phyloP scores from a whole-genome alignment of 2,113 vertebrate genomes.

The Aegotheles bennettii region DNA sequence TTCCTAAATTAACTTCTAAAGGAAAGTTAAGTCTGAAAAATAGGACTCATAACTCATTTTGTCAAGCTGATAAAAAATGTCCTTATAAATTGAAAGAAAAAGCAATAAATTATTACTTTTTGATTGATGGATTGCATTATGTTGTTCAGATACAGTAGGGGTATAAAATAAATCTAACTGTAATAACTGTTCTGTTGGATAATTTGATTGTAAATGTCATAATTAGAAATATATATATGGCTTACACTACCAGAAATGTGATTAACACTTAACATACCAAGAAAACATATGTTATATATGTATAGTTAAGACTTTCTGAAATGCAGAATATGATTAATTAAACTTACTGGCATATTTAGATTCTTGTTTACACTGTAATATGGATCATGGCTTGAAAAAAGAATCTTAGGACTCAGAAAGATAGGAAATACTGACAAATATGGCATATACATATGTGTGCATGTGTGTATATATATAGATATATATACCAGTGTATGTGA shows the following conservation, averaged over 20 bases:
- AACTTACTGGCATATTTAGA: neutral
- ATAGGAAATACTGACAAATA: no score
- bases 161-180: neutral
- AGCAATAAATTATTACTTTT: slow-evolving; percentile 39
- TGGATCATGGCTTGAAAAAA: no score
- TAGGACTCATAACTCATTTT: slow-evolving; percentile 7
- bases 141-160: neutral
- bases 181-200: neutral
- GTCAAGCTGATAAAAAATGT: slow-evolving; percentile 44
- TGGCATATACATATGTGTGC: no score
- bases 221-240: neutral
- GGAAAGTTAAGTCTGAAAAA: slow-evolving; percentile 6
- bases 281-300: neutral
- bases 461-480: no score
- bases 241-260: neutral
- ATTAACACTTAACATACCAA: neutral
- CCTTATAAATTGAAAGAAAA: slow-evolving; percentile 47
- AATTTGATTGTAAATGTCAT: neutral
- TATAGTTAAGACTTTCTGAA: neutral
- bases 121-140: slow-evolving; percentile 33
- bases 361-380: neutral
- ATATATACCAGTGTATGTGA: no score
- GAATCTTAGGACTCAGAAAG: no score
- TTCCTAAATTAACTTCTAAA: neutral
- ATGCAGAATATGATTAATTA: neutral